A percentile compares a stretch with the other conserved stretches of the same genome.
phyloP scores from a whole-genome alignment of 2,888 invertebrate species.

The Coecobrya sp. region DNA sequence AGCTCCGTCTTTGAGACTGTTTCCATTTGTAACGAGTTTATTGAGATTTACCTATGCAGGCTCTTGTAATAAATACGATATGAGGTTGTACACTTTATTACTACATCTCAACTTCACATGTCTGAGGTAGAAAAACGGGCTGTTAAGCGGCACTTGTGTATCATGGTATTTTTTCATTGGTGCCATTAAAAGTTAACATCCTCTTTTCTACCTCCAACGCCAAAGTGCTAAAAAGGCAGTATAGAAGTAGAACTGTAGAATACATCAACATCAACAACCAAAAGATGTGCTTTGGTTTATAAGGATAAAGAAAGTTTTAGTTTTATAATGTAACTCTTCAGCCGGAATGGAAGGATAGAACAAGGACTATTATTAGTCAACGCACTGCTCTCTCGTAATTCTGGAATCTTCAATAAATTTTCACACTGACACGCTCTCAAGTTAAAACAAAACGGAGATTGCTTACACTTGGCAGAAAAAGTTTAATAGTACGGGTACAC shows the following conservation, averaged over 20 bases:
- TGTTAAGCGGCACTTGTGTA: slow-evolving; percentile 52
- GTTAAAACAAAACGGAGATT: slow-evolving; percentile 38
- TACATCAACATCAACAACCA: slow-evolving; percentile 26
- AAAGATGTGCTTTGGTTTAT: neutral
- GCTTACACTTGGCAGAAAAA: slow-evolving; percentile 29
- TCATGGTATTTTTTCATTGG: slow-evolving; percentile 50
- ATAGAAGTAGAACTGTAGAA: neutral
- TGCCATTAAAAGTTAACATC: slow-evolving; percentile 62
- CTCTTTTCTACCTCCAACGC: neutral
- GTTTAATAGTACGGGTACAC: slow-evolving; percentile 9
- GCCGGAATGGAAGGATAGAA: neutral
- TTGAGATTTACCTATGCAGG: slow-evolving; percentile 10
- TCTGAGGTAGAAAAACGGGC: slow-evolving; percentile 54
- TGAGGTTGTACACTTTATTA: slow-evolving; percentile 43
- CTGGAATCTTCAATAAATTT: slow-evolving; percentile 66
- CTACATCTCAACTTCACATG: slow-evolving; percentile 52
- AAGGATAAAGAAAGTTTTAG: slow-evolving; percentile 7
- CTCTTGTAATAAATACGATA: slow-evolving; percentile 22
- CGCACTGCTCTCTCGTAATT: slow-evolving; percentile 48
- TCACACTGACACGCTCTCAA: slow-evolving; percentile 53
- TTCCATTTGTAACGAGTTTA: too few relatives aligned
- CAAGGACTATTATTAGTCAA: slow-evolving; percentile 40
- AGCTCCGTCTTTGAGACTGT: too few relatives aligned
- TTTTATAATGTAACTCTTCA: neutral
- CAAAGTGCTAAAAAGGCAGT: slow-evolving; percentile 19